These are phyloP conservation scores for Scleropages formosus DNA, from an alignment of 2,797 vertebrate genomes.

Conservation along the genomic window DNA sequence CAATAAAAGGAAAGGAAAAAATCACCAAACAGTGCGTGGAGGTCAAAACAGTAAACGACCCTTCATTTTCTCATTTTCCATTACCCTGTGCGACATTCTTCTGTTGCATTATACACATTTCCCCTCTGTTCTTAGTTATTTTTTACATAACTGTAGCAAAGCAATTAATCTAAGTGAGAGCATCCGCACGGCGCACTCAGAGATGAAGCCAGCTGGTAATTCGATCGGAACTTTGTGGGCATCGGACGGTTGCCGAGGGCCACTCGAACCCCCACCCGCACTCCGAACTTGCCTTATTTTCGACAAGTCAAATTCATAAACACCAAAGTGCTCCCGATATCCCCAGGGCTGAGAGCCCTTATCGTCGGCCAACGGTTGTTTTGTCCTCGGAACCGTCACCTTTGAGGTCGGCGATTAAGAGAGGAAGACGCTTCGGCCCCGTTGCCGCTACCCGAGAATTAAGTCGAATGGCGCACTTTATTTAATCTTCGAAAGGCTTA, in stretches of 20 bases:
- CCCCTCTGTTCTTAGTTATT: background rate
- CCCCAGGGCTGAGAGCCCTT: background rate
- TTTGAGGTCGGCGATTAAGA: too few relatives aligned
- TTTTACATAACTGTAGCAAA: background rate
- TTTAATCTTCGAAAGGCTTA: too few relatives aligned
- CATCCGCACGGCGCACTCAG: background rate
- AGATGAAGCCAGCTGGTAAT: slow-evolving; percentile 11
- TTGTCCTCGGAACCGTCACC: too few relatives aligned
- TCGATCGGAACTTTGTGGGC: background rate
- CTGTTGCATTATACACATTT: slow-evolving; percentile 13
- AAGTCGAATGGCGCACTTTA: too few relatives aligned
- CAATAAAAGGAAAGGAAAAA: too few relatives aligned
- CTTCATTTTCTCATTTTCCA: background rate
- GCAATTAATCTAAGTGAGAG: slow-evolving; percentile 12
- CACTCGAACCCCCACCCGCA: background rate
- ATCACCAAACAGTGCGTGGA: too few relatives aligned
- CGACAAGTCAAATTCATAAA: background rate
- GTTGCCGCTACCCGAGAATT: too few relatives aligned
- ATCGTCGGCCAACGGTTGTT: too few relatives aligned
- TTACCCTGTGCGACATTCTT: background rate
- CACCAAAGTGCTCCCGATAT: background rate
- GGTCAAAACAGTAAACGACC: too few relatives aligned
- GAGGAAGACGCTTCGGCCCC: too few relatives aligned
- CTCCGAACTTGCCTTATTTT: background rate
- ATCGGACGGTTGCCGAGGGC: background rate